Evolutionary conservation across 2,888 invertebrate genomes (phyloP), one percentile per base, ranked within the genome.

Genomic region (Caenorhabditis sulstoni): DNA sequence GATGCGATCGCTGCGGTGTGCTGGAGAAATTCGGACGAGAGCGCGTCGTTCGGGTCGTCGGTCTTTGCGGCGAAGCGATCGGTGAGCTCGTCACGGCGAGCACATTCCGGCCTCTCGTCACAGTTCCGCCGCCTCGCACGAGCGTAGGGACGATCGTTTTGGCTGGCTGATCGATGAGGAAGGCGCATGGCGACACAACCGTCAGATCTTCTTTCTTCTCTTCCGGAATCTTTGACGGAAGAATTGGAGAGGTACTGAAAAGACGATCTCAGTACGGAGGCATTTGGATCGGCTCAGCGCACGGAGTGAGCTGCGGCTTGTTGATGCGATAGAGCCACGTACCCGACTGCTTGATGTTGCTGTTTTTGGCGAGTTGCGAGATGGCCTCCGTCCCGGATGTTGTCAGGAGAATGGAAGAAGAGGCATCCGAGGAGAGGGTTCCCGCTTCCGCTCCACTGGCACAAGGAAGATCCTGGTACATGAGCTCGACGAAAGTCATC

Each of bases 211-310:
- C 80, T 20, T 76, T 80, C 61, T 76, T 75, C 49, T 75, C 70
- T 16, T 79, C 79, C 14, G 57, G 52, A 49, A 75, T 23, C 37
- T 66, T 71, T 1, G 62, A 44, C 20, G 78, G 61, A 29, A 49
- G 39, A 35, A 50, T 37, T 23, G 65, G 70, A 59, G 62, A 64
- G 3, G 70, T 70, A 35, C 64, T 70, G 52, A 70, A 35, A 8
- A 82, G 74, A 3, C 79, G 84, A 53, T 89, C 89, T 64, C 90
- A 90, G 71, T 89, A 90, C 14, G 90, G 90, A 14, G 90, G 89
- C 37, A 83, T 85, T 41, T 86, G 84, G 29, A 82, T 82, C 8
- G 81, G 70, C 14, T 81, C 76, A 35, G 88, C 83, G 66, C 90
- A 90, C 12, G 86, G 83, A 45, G 59, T 68, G 9, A 90, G 70